Conservation (phyloP, 2,113 vertebrate species). For the Crotalus tigris region DNA sequence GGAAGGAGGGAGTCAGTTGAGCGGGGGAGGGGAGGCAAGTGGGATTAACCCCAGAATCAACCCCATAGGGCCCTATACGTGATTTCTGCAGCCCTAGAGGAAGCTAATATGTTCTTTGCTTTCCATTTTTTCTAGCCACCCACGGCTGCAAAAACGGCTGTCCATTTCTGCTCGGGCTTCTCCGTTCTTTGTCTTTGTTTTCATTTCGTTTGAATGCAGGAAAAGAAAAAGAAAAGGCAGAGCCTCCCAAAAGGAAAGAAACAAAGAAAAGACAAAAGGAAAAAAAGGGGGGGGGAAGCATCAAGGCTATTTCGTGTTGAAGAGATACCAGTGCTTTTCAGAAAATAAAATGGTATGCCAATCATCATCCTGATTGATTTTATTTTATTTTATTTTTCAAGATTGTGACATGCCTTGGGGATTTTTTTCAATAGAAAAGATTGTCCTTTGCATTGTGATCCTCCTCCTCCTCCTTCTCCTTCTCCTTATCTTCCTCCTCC, state of each 20-base stretch:
- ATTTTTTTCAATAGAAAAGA: neutral
- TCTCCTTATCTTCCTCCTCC: no score
- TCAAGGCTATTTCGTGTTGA: neutral
- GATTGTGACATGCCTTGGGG: neutral
- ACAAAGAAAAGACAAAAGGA: neutral
- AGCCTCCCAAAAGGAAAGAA: neutral
- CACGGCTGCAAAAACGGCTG: neutral
- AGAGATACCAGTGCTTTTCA: neutral
- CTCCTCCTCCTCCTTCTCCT: rapidly evolving
- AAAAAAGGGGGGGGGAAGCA: no score
- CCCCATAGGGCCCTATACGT: no score
- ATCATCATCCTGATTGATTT: slow-evolving; percentile 1
- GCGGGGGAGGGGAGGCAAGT: no score
- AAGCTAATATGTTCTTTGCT: neutral
- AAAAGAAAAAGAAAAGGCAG: neutral
- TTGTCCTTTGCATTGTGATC: neutral
- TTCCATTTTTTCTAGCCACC: neutral
- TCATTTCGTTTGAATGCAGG: neutral
- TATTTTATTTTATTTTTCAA: neutral
- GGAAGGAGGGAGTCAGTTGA: no score
- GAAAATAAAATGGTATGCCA: neutral
- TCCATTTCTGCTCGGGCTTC: neutral
- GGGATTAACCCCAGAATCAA: no score
- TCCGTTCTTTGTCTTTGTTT: neutral
- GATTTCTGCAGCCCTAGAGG: no score